Evolutionary conservation across 1,140 invertebrate species (phyloP).

Genomic region (Drepana arcuata): DNA sequence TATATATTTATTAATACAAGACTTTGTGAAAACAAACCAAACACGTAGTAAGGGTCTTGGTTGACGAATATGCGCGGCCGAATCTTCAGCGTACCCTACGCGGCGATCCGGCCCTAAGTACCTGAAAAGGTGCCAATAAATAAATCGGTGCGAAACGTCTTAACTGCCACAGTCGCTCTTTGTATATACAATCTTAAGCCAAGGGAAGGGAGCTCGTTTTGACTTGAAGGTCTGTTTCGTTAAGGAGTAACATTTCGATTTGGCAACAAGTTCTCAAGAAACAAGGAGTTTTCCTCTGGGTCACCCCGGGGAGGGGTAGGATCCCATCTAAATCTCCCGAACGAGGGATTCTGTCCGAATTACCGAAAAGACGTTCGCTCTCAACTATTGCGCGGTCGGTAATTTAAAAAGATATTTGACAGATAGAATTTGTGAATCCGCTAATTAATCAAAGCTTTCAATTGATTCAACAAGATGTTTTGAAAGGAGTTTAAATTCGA

Average conservation of each 20-base stretch:
- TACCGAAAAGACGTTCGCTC: constrained; percentile 45
- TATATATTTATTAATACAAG: too few species aligned
- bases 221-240: too few species aligned
- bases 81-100: constrained; percentile 31
- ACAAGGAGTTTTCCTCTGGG: constrained; percentile 53
- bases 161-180: constrained; percentile 11
- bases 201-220: too few species aligned
- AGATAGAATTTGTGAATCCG: too few species aligned
- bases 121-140: constrained; percentile 57
- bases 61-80: constrained; percentile 32
- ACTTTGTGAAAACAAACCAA: too few species aligned
- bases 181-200: too few species aligned
- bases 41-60: constrained; percentile 18
- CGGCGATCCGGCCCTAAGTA: constrained; percentile 45
- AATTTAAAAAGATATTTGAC: too few species aligned
- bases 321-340: constrained; percentile 48
- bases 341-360: constrained; percentile 46
- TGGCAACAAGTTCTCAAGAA: constrained; percentile 33
- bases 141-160: constrained; percentile 16
- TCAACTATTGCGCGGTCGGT: too few species aligned
- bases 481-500: too few species aligned
- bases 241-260: too few species aligned
- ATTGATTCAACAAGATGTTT: too few species aligned
- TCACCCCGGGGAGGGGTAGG: constrained; percentile 44
- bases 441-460: too few species aligned